Evolutionary conservation across 2,888 invertebrate species (phyloP).

Genomic region (Tinea semifulvella): DNA sequence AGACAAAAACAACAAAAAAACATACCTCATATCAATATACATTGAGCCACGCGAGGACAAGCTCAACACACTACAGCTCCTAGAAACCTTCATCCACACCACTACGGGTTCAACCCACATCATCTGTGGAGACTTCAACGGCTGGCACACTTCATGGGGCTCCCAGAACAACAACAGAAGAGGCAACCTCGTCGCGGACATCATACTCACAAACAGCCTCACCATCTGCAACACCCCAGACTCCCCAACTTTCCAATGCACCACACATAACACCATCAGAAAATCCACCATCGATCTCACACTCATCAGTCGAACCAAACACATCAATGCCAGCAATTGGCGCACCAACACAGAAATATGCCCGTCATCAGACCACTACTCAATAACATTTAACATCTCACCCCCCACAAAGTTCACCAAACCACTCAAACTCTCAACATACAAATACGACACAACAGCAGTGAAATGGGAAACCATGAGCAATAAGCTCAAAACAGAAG

Average conservation of each 20-base stretch:
- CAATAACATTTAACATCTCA: slow-evolving; percentile 18
- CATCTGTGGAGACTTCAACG: slow-evolving; percentile 23
- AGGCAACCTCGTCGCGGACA: slow-evolving; percentile 12
- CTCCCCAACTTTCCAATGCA: slow-evolving; percentile 17
- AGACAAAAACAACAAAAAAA: too few species aligned
- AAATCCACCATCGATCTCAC: slow-evolving; percentile 19
- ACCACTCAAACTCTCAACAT: neutral
- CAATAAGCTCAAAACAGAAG: too few species aligned
- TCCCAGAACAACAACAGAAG: slow-evolving; percentile 15
- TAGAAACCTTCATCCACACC: too few species aligned
- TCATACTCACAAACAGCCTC: slow-evolving; percentile 15
- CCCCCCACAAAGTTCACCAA: too few species aligned
- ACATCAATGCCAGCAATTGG: slow-evolving; percentile 15
- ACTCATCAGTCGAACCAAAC: neutral
- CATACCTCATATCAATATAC: too few species aligned
- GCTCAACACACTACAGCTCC: too few species aligned
- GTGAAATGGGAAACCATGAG: neutral
- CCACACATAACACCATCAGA: slow-evolving; percentile 12
- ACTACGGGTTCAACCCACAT: too few species aligned
- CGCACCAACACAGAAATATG: slow-evolving; percentile 12
- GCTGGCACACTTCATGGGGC: slow-evolving; percentile 23
- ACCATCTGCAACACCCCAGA: slow-evolving; percentile 17
- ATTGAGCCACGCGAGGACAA: too few species aligned
- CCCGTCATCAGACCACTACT: slow-evolving; percentile 16
- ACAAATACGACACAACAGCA: neutral